These are phyloP conservation scores for Tragelaphus buxtoni DNA, from an alignment of 2,113 vertebrate species.

Conservation along the genomic window DNA sequence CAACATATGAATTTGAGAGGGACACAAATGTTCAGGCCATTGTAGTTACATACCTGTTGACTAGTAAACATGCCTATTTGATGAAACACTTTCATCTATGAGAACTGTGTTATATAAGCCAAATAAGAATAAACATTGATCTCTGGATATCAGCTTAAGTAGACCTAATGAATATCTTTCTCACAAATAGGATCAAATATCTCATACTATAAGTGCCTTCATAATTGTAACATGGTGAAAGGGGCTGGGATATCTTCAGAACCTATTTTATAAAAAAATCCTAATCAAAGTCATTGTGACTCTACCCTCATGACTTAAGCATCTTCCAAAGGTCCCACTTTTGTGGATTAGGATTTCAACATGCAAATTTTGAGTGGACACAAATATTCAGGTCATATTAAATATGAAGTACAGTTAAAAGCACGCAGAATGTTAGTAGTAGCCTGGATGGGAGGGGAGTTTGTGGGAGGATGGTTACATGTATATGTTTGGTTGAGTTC, in stretches of 20 bases:
- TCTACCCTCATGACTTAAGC: background rate
- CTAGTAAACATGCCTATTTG: background rate
- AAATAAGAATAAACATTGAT: background rate
- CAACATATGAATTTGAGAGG: background rate
- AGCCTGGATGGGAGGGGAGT: background rate
- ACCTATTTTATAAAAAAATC: background rate
- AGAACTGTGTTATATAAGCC: background rate
- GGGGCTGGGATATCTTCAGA: background rate
- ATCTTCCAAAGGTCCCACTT: background rate
- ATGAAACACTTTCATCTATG: background rate
- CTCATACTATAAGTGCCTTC: background rate
- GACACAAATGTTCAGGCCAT: background rate
- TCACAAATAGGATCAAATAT: background rate
- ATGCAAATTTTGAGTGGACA: background rate
- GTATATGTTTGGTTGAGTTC: background rate
- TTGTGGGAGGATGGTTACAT: background rate
- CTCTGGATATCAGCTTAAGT: background rate
- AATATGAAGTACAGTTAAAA: background rate
- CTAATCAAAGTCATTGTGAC: too few species aligned
- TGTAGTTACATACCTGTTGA: background rate
- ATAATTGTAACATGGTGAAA: background rate
- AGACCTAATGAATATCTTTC: background rate
- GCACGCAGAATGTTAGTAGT: background rate
- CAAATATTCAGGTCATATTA: background rate
- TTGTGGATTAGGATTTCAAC: background rate